Evolutionary conservation across 2,113 vertebrate genomes (phyloP).

Genomic region (Callocephalon fimbriatum): DNA sequence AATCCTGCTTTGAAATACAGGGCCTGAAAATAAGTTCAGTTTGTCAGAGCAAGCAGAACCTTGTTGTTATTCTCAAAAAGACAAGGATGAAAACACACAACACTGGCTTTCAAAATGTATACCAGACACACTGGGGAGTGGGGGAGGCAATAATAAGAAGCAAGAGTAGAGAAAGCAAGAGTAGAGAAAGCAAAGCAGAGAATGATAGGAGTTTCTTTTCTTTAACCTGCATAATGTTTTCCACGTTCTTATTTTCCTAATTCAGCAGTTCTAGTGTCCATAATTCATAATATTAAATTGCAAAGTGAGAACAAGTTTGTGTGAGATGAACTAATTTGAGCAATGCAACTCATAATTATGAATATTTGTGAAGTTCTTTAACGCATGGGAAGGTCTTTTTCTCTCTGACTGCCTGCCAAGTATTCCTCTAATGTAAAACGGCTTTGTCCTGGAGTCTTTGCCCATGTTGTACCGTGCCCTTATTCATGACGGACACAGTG

Average conservation of each 20-base stretch:
- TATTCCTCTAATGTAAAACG: neutral
- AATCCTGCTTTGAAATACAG: constrained; percentile 3
- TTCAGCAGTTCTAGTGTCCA: neutral
- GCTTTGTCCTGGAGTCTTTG: neutral
- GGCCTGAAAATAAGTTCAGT: neutral
- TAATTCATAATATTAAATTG: neutral
- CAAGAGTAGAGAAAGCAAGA: neutral
- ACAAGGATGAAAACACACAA: neutral
- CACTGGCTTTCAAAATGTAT: neutral
- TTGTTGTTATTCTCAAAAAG: neutral
- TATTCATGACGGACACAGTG: neutral
- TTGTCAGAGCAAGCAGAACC: neutral
- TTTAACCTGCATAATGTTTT: neutral
- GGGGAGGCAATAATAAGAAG: neutral
- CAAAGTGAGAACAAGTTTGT: neutral
- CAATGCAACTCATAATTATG: neutral
- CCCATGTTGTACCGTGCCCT: neutral
- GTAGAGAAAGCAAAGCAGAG: neutral
- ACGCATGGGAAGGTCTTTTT: neutral
- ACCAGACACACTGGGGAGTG: neutral
- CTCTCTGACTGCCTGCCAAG: neutral
- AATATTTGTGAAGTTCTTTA: neutral
- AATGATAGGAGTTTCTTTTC: neutral
- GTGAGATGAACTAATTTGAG: neutral
- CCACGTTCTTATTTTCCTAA: neutral